Base-by-base conservation (phyloP, 2,888 invertebrate genomes). In the Thera britannica region DNA sequence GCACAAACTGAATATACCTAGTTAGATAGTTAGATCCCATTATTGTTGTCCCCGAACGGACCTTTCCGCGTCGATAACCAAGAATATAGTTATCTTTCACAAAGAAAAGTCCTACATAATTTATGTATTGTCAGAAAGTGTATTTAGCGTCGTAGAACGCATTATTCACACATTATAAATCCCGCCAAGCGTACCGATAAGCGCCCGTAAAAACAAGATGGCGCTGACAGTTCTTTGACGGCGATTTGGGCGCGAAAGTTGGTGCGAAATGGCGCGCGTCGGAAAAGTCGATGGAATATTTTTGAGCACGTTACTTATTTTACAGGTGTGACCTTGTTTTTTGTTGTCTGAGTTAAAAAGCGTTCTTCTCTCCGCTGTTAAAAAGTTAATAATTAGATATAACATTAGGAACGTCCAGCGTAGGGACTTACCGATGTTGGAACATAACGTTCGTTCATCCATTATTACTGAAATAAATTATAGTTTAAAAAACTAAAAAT, bases 131-230 rank as follows among this genome's bases (percentile, higher is more conserved):
- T 90, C 90, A 88, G 82, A 81, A 75, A 74, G 76, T 86, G 88
- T 92, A 91, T 92, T 92, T 91, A 92, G 88, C 88, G 87, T 84
- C 82, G 75, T 67, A 73, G 76, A 75, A 79, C 82, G 82, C 88
- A 90, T 93, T 92, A 92, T 90, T 93, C 92, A 92, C 92, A 90
- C 89, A 91, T 93, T 92, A 92, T 92, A 93, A 92, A 92, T 90
- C 90, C 90, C 81, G 82, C 84, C 83, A 83, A 88, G 87, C 90
- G 90, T 83, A 77, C 77, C 79, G 92, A 92, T 92, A 92, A 90
- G 86, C 85, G 79, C 71, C 79, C 83, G 79, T 86, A 86, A 87
- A 82, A 80, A 79, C 77, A 88, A 89, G 86, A 90, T 88, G 90
- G 90, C 89, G 86, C 77, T 85, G 87, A 86, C 86, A 84, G 79